phyloP scores from a whole-genome alignment of 2,797 vertebrate genomes.

The Passerculus sandwichensis region DNA sequence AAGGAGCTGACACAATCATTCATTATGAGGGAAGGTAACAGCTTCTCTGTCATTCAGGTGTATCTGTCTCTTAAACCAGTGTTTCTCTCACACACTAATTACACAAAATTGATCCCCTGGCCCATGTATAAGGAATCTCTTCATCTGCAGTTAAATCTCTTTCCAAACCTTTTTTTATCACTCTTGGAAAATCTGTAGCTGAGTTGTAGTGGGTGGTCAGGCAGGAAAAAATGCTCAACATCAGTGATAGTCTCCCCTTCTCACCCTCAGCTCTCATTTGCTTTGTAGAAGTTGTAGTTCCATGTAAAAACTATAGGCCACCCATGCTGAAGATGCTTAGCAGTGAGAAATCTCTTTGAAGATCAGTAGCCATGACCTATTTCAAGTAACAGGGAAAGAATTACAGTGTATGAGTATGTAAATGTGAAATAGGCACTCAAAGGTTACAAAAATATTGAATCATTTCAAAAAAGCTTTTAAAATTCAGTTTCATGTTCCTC shows the following conservation, averaged over 20 bases:
- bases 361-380: not conserved
- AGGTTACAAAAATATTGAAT: not conserved
- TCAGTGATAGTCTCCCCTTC: not conserved
- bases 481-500: not conserved
- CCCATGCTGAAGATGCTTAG: not conserved
- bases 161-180: not conserved
- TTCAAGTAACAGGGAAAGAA: not conserved
- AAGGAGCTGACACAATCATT: not conserved
- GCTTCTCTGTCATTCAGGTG: not conserved
- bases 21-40: not conserved
- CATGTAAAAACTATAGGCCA: not conserved
- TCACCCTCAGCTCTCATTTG: not conserved
- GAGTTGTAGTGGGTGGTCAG: not conserved
- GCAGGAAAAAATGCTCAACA: not conserved
- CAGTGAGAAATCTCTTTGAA: not conserved
- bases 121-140: not conserved
- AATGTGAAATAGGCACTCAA: not conserved
- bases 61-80: not conserved
- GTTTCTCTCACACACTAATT: not conserved
- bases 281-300: not conserved
- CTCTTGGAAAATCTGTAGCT: not conserved
- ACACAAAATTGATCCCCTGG: not conserved
- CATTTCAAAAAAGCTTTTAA: not conserved
- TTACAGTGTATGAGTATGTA: not conserved
- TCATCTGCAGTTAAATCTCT: not conserved